Evolutionary conservation across 2,113 vertebrate species (phyloP), one percentile per base, ranked within the genome.

Genomic region (Hippotragus niger): DNA sequence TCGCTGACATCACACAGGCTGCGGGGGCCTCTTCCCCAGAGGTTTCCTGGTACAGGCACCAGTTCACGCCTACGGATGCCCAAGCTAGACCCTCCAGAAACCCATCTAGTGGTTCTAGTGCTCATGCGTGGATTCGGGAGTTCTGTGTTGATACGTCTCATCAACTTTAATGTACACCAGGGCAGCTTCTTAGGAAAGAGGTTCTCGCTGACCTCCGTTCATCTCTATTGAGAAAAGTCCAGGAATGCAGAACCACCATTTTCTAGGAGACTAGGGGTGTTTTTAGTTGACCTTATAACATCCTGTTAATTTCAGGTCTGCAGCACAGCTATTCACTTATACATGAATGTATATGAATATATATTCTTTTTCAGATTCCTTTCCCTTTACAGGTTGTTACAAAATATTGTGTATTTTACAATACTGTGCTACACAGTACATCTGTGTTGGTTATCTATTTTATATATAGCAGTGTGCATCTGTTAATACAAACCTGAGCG

Each of bases 181-280:
- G 36, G 88, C 13, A 91, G 27, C 12, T 91, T 94, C 88, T 88
- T 11, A 57, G 95, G 19, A 84, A 67, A 67, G 88, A 89, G 57
- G 16, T 97, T 97, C 94, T 80, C 25, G 21, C 90, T 90, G 74
- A 92, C 45, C 29, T 80, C 80, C 40, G 13, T 88, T 78, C 40
- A 29, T 10, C 53, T 74, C 76, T 93, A 15, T 3, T 29, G 4
- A n/a, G n/a, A 27, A 62, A 25, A 25, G 2, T 9, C 1, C 21
- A 15, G 5, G 21, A 27, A 31, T 0, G 5, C 11, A 7, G 36
- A 33, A 60, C 8, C n/a, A 25, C 14, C 2, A 0, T 5, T n/a
- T 40, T 81, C 47, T 21, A 25, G 31, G 78, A 71, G 96, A 52
- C 4, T 7, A 7, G 21, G 2, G 6, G 53, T 64, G 10, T 36